Conservation (phyloP, 2,113 vertebrate genomes). For the Calonectris borealis region DNA sequence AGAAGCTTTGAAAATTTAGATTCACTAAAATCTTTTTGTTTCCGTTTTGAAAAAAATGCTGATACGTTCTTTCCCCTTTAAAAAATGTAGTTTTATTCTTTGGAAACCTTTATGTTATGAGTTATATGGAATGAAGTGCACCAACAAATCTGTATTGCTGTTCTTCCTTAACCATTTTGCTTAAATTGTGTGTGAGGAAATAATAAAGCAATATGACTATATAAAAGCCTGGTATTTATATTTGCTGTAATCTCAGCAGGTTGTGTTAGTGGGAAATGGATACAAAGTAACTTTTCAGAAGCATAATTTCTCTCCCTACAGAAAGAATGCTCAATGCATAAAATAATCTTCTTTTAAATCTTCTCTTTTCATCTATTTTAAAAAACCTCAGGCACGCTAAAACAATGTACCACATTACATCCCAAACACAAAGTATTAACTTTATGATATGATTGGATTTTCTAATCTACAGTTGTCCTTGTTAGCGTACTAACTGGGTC, state of each 20-base stretch:
- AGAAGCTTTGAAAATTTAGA: neutral
- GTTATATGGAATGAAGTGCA: neutral
- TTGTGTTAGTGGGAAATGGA: neutral
- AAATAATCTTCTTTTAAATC: neutral
- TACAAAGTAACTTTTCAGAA: neutral
- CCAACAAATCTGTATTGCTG: neutral
- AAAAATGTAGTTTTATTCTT: neutral
- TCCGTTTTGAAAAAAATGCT: conserved; percentile 7
- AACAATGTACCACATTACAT: neutral
- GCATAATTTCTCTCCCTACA: neutral
- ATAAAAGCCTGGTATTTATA: neutral
- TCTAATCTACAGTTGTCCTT: neutral
- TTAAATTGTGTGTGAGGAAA: neutral
- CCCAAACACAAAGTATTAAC: neutral
- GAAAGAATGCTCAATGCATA: neutral
- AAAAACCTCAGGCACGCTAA: neutral
- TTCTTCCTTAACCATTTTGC: neutral
- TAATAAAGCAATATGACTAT: neutral
- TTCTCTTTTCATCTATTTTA: neutral
- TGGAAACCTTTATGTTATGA: neutral
- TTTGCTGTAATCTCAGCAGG: neutral
- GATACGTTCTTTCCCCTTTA: neutral
- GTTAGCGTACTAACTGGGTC: neutral
- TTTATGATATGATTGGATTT: neutral
- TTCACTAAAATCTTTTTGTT: neutral